Conservation (phyloP, 2,113 vertebrate genomes). For the Gymnobelideus leadbeateri region DNA sequence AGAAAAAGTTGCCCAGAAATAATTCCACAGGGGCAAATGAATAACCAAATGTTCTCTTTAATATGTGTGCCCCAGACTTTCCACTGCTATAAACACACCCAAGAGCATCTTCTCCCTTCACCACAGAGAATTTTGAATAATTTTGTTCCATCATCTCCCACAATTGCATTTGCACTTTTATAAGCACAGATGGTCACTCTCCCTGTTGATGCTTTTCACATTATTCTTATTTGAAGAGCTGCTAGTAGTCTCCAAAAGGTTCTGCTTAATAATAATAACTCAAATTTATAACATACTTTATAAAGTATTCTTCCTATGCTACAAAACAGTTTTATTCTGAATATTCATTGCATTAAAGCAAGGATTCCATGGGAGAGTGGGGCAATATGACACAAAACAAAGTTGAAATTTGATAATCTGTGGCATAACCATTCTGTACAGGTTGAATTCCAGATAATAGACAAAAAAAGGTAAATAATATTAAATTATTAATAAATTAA, state of each 20-base stretch:
- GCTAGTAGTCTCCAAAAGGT: neutral
- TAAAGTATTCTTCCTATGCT: neutral
- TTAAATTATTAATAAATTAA: too few relatives aligned
- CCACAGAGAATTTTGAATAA: neutral
- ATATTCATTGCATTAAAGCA: neutral
- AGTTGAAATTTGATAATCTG: neutral
- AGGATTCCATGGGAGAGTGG: neutral
- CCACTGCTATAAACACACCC: neutral
- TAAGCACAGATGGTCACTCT: neutral
- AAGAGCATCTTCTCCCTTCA: neutral
- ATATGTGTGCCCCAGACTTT: neutral
- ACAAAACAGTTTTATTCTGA: neutral
- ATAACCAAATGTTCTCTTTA: neutral
- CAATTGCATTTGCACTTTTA: neutral
- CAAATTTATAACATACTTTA: neutral
- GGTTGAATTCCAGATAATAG: neutral
- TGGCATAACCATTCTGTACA: neutral
- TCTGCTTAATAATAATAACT: neutral
- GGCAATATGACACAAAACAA: too few relatives aligned
- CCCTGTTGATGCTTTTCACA: neutral
- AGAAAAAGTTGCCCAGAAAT: neutral
- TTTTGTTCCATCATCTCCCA: neutral
- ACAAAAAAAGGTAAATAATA: too few relatives aligned
- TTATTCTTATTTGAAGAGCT: neutral
- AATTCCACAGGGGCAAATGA: neutral